phyloP scores from a whole-genome alignment of 2,888 invertebrate genomes.

The Pristionchus maxplancki region DNA sequence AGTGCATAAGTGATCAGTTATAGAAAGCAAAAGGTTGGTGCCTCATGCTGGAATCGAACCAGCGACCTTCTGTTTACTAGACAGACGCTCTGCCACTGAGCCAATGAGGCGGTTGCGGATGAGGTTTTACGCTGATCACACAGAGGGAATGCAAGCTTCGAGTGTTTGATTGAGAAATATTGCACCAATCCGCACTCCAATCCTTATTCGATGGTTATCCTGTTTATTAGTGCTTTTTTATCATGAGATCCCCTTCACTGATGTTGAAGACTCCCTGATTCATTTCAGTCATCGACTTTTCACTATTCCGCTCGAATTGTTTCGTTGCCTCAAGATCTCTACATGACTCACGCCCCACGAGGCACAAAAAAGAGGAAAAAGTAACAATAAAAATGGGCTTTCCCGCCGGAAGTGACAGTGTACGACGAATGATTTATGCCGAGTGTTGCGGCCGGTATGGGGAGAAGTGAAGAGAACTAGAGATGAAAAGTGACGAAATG shows the following conservation, averaged over 20 bases:
- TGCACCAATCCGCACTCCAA: no score
- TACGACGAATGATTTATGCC: neutral
- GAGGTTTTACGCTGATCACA: neutral
- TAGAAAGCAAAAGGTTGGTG: conserved; percentile 52
- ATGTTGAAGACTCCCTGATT: no score
- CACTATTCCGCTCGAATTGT: no score
- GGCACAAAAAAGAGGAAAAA: no score
- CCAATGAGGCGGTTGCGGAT: conserved; percentile 68
- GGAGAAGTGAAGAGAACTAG: neutral
- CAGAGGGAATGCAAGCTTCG: neutral
- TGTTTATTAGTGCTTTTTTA: no score
- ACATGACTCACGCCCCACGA: no score
- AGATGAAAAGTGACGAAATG: conserved; percentile 9
- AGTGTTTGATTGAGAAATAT: neutral
- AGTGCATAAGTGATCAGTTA: no score
- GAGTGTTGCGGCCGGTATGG: conserved; percentile 17
- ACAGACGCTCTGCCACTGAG: conserved; percentile 77
- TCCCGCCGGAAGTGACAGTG: conserved; percentile 24
- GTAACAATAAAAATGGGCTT: no score
- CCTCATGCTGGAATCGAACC: conserved; percentile 67
- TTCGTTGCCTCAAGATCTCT: no score
- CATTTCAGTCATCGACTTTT: no score
- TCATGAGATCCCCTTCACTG: no score
- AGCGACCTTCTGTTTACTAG: conserved; percentile 75
- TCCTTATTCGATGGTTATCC: no score